A percentile compares a stretch with the other conserved stretches of the same genome.
Conservation (phyloP, 2,113 vertebrate species). For the Lathamus discolor region DNA sequence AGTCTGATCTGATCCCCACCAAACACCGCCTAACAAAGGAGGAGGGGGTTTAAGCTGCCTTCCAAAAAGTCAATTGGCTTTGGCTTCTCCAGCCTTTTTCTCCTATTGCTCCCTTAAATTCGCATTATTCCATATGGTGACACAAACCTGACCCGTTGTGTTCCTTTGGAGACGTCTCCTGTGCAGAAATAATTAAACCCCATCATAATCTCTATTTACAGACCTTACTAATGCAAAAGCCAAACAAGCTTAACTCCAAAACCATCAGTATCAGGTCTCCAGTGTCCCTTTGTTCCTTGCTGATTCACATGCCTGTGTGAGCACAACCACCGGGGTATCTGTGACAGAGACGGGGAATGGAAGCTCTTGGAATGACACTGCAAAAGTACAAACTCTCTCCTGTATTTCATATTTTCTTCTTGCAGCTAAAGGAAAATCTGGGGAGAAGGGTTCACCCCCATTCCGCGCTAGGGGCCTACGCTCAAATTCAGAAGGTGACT, state of each 20-base stretch:
- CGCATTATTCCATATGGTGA: not conserved
- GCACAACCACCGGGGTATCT: not conserved
- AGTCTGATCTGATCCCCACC: not conserved
- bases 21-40: not conserved
- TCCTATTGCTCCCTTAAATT: not conserved
- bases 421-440: fast-evolving
- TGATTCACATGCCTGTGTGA: not conserved
- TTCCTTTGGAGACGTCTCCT: not conserved
- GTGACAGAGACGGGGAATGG: fast-evolving
- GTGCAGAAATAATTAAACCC: not conserved
- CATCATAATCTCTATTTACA: not conserved
- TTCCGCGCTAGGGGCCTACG: not conserved
- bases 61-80: too few relatives aligned
- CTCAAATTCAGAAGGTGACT: not conserved
- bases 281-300: not conserved
- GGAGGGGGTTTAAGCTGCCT: not conserved
- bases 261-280: not conserved
- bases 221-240: not conserved
- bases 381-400: not conserved
- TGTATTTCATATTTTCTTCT: not conserved
- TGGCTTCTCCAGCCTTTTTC: not conserved
- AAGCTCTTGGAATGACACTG: not conserved
- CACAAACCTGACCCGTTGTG: not conserved
- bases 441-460: not conserved
- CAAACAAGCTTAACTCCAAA: not conserved